These are phyloP conservation scores for Salarias fasciatus DNA, from an alignment of 2,797 vertebrate species.

Conservation along the genomic window DNA sequence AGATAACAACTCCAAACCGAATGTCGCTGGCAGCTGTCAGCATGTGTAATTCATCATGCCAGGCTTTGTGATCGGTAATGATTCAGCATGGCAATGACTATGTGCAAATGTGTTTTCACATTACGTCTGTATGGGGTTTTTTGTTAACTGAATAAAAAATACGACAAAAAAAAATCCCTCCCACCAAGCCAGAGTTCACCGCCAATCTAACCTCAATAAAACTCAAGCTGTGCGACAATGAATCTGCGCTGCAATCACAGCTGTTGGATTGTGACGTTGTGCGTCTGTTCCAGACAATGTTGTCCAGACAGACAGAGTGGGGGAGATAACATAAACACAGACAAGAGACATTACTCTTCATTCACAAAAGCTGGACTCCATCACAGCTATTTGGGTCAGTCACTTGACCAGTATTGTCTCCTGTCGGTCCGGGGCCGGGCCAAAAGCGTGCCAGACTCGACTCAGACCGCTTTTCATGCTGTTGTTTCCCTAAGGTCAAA, in stretches of 20 bases:
- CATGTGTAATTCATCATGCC: neutral
- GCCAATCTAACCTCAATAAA: conserved; percentile 38
- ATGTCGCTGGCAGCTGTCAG: neutral
- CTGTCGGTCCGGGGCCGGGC: conserved; percentile 44
- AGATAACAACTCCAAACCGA: too few relatives aligned
- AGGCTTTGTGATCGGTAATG: neutral
- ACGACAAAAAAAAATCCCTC: conserved; percentile 8
- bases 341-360: conserved; percentile 69
- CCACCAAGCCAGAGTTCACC: conserved; percentile 11
- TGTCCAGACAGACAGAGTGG: conserved; percentile 59
- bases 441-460: conserved; percentile 49
- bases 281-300: conserved; percentile 54
- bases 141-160: neutral
- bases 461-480: conserved; percentile 53
- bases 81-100: neutral
- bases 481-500: conserved; percentile 54
- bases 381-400: conserved; percentile 71
- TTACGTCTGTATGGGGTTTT: neutral
- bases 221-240: conserved; percentile 45
- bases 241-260: conserved; percentile 60
- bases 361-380: conserved; percentile 77
- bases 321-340: conserved; percentile 69
- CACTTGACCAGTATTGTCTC: conserved; percentile 72
- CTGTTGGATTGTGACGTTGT: conserved; percentile 46
- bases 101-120: too few relatives aligned